Conservation (phyloP, 2,113 vertebrate genomes). For the Psilopsiagon aurifrons region DNA sequence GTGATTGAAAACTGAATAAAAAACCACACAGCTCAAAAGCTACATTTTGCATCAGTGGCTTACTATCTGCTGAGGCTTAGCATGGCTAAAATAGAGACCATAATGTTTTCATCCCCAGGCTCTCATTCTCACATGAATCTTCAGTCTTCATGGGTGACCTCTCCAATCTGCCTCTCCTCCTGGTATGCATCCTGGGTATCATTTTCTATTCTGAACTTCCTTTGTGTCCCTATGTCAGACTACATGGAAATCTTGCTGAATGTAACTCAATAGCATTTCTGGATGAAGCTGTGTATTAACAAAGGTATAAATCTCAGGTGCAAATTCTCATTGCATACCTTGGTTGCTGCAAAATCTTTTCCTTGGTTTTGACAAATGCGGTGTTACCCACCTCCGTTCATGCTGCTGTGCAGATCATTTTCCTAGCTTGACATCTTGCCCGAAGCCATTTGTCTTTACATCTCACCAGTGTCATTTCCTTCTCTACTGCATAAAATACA, state of each 20-base stretch:
- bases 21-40: neutral
- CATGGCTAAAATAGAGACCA: neutral
- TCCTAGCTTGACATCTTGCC: neutral
- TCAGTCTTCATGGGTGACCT: neutral
- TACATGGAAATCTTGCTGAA: neutral
- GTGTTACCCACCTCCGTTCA: neutral
- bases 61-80: neutral
- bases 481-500: neutral
- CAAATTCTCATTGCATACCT: neutral
- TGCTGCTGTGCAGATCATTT: neutral
- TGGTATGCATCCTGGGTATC: neutral
- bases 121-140: neutral
- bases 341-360: neutral
- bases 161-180: neutral
- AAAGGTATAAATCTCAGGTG: neutral
- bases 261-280: neutral
- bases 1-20: neutral
- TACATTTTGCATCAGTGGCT: neutral
- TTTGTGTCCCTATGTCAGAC: neutral
- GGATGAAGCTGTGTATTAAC: neutral
- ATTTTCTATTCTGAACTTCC: neutral
- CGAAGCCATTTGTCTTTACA: constrained; percentile 5
- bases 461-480: neutral
- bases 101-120: neutral
- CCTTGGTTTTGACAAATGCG: constrained; percentile 11